Conservation (phyloP, 2,113 vertebrate species). For the Tauraco erythrolophus region DNA sequence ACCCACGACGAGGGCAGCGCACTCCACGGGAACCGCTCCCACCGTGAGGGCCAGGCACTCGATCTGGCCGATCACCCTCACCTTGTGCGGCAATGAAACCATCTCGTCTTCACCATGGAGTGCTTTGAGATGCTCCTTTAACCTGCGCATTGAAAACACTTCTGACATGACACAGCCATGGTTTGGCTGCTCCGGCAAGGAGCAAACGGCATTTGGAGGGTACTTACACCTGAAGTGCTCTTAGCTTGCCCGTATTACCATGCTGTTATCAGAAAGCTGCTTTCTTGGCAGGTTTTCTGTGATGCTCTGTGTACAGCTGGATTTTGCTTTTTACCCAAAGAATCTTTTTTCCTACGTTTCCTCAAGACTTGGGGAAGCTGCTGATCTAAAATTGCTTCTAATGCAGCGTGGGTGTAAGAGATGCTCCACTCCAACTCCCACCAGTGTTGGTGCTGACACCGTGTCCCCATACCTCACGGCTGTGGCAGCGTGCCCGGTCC, state of each 20-base stretch:
- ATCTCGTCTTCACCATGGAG: constrained; percentile 68
- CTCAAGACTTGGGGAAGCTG: not conserved
- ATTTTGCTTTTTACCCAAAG: not conserved
- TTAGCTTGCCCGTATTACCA: not conserved
- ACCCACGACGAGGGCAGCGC: constrained; percentile 78
- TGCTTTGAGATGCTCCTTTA: constrained; percentile 78
- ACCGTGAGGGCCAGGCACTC: constrained; percentile 74
- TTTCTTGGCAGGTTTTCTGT: not conserved
- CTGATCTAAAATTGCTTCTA: not conserved
- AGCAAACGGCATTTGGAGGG: not conserved
- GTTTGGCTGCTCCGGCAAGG: not conserved
- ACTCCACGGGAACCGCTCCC: constrained; percentile 75
- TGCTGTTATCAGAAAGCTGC: not conserved
- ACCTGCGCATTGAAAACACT: constrained; percentile 60
- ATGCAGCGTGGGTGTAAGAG: not conserved
- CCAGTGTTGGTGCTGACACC: fast-evolving
- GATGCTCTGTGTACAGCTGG: not conserved
- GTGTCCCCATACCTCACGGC: not conserved
- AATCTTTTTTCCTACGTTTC: not conserved
- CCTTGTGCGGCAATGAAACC: constrained; percentile 45
- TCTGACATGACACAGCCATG: not conserved
- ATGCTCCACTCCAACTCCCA: not conserved
- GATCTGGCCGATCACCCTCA: constrained; percentile 75
- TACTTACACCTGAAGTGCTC: not conserved
- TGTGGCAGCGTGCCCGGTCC: fast-evolving